phyloP scores from a whole-genome alignment of 2,888 invertebrate genomes.

The Ptychoptera contaminata region DNA sequence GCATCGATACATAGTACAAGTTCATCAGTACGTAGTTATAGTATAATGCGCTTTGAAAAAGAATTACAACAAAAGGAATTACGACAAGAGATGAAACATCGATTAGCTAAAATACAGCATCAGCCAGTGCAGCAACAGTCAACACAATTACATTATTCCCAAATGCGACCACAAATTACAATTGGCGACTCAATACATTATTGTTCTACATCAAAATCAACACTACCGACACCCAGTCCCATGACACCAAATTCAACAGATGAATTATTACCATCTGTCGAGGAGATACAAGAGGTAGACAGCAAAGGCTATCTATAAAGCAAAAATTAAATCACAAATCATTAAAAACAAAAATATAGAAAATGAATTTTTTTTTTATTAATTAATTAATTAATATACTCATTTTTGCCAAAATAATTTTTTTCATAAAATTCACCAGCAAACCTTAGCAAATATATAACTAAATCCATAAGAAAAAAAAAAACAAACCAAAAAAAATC shows the following conservation, averaged over 20 bases:
- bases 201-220: constrained; percentile 19
- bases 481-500: too few species aligned
- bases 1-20: constrained; percentile 72
- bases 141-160: constrained; percentile 29
- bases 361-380: not conserved
- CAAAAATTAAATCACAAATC: not conserved
- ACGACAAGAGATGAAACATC: constrained; percentile 58
- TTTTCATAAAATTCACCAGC: too few species aligned
- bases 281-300: constrained; percentile 60
- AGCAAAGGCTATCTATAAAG: not conserved
- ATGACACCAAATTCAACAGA: constrained; percentile 71
- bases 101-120: constrained; percentile 52
- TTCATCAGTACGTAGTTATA: constrained; percentile 69
- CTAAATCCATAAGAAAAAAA: too few species aligned
- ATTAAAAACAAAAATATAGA: constrained; percentile 1
- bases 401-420: too few species aligned
- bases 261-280: constrained; percentile 64
- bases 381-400: not conserved
- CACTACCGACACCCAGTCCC: constrained; percentile 50
- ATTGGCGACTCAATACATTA: constrained; percentile 32
- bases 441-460: too few species aligned
- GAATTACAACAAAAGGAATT: constrained; percentile 70
- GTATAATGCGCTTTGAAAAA: constrained; percentile 61
- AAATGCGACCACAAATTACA: constrained; percentile 31
- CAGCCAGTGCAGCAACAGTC: constrained; percentile 30